Evolutionary conservation across 2,797 vertebrate genomes (phyloP), one percentile per base, ranked within the genome.

Genomic region (Lemur catta): DNA sequence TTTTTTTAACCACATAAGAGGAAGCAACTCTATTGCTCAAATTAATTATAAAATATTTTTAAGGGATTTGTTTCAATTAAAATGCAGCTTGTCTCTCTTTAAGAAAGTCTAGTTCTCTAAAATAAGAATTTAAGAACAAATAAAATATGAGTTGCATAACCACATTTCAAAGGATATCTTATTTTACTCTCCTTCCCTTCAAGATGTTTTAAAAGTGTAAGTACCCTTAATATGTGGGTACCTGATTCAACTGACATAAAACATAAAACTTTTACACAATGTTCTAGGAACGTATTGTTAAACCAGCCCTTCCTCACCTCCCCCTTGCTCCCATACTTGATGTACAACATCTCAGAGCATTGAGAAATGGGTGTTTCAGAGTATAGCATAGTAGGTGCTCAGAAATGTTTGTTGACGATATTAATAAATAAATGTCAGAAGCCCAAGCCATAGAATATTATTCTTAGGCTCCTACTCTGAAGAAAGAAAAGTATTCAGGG

Each of bases 1-100:
- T 88, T 38, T 90, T 94, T 98, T 94, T 91, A 95, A 22, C 96
- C 65, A 91, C 52, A 74, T 90, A 96, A 93, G 92, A 96, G 96
- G 52, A 98, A 97, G 78, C 89, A 43, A 97, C 97, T 97, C 63
- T 94, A 22, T 84, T 84, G 87, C 96, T 96, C 63, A 96, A 41
- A 95, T 91, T 84, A 94, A 97, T 97, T 3, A 97, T 97, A 95
- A 97, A 95, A 74, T 94, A 46, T 52, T 84, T 96, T n/a, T 93
- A 94, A 95, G 52, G 71, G 18, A 74, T 93, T 28, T 84, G 22
- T 90, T 93, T 96, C 95, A 95, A 97, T 93, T 96, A 96, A 96
- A 96, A 94, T 92, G 48, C 91, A 92, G 82, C 80, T 88, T 96
- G 4, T 92, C n/a, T 89, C 43, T 89, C 59, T 91, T 81, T 89